phyloP scores from a whole-genome alignment of 2,888 invertebrate species.

The Linnaemya vulpina region DNA sequence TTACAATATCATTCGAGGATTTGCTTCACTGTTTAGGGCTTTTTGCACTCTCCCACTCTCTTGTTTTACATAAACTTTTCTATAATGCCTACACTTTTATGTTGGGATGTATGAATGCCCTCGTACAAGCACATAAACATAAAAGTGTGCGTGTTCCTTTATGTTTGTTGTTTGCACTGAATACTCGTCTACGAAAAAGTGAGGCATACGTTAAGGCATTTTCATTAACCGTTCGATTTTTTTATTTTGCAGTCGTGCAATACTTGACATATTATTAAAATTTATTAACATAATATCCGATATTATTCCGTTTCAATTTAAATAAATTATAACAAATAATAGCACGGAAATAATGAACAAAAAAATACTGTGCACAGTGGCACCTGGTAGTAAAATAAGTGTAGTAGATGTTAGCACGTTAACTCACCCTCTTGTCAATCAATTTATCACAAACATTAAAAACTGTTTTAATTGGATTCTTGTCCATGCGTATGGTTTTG shows the following conservation, averaged over 20 bases:
- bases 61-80: no score
- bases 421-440: conserved; percentile 90
- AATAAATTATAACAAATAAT: conserved; percentile 28
- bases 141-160: neutral
- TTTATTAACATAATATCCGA: conserved; percentile 37
- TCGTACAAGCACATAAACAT: neutral
- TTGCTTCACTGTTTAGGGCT: no score
- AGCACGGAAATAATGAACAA: neutral
- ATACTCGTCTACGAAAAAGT: neutral
- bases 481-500: conserved; percentile 95
- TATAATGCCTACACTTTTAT: neutral
- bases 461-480: conserved; percentile 97
- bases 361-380: neutral
- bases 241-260: neutral
- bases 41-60: no score
- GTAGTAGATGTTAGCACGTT: neutral
- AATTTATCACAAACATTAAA: conserved; percentile 96
- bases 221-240: conserved; percentile 3
- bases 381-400: neutral
- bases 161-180: conserved; percentile 15
- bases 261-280: neutral
- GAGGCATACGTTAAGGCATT: conserved; percentile 51
- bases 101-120: neutral
- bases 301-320: conserved; percentile 41
- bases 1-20: no score